phyloP scores from a whole-genome alignment of 2,797 vertebrate species.

The Muscicapa comitata region DNA sequence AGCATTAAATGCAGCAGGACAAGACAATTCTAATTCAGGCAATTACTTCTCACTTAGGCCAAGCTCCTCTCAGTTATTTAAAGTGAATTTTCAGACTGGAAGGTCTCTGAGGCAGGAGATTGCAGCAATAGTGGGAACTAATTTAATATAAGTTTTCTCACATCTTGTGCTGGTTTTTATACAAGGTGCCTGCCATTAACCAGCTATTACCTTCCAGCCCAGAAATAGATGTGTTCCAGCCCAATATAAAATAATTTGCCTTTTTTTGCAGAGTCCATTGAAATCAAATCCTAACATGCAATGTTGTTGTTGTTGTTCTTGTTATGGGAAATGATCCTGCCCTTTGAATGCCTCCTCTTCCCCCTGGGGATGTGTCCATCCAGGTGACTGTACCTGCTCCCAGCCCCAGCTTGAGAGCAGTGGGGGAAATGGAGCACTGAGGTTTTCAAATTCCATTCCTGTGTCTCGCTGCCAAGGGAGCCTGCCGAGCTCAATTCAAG shows the following conservation, averaged over 20 bases:
- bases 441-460: slow-evolving; percentile 15
- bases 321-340: background rate
- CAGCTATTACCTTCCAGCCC: background rate
- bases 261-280: background rate
- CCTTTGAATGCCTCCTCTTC: background rate
- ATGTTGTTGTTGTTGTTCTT: background rate
- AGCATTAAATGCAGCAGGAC: background rate
- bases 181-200: background rate
- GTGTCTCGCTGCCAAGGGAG: background rate
- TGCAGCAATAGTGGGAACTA: background rate
- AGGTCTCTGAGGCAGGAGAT: background rate
- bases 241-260: background rate
- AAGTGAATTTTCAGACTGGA: background rate
- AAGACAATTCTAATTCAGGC: background rate
- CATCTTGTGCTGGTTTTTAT: background rate
- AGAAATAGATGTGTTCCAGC: background rate
- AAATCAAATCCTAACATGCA: background rate
- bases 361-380: background rate
- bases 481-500: slow-evolving; percentile 14
- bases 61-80: background rate
- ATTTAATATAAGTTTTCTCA: background rate
- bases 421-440: slow-evolving; percentile 22
- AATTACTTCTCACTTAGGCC: slow-evolving; percentile 1
- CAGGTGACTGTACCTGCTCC: slow-evolving; percentile 44
- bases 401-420: background rate